These are phyloP conservation scores for Protonibea diacanthus DNA, from an alignment of 2,797 vertebrate species.

Conservation along the genomic window DNA sequence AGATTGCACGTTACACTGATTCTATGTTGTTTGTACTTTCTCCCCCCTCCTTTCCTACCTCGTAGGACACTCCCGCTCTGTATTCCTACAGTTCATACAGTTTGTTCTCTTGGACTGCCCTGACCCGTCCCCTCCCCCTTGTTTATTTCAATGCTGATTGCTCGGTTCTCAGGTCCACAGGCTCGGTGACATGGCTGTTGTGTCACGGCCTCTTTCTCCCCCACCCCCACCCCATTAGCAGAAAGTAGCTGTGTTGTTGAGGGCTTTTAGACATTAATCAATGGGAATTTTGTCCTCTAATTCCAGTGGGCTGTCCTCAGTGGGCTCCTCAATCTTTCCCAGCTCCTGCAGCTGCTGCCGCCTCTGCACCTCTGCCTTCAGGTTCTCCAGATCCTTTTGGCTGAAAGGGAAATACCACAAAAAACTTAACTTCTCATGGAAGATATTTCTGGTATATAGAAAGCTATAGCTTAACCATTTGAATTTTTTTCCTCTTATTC, in stretches of 20 bases:
- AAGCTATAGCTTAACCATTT: background rate
- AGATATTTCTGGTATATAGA: background rate
- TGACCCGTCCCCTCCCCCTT: constrained; percentile 57
- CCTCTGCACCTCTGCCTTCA: constrained; percentile 97
- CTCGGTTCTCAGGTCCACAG: constrained; percentile 77
- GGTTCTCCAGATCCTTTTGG: constrained; percentile 98
- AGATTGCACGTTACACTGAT: constrained; percentile 74
- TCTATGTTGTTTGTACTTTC: constrained; percentile 59
- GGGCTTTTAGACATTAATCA: constrained; percentile 77
- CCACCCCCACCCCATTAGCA: constrained; percentile 42
- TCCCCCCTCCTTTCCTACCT: constrained; percentile 60
- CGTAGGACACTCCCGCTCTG: constrained; percentile 62
- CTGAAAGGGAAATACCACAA: constrained; percentile 73
- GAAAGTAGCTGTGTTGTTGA: constrained; percentile 70
- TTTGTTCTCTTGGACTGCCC: constrained; percentile 63
- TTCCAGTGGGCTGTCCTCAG: constrained; percentile 79
- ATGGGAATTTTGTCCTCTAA: constrained; percentile 86
- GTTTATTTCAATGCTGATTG: constrained; percentile 78
- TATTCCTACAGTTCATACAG: constrained; percentile 64
- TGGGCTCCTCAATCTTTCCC: constrained; percentile 84
- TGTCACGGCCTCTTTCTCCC: constrained; percentile 63
- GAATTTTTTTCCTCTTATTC: background rate
- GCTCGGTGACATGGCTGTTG: constrained; percentile 77
- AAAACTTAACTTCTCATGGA: background rate
- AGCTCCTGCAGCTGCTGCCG: constrained; percentile 95